Percentiles rank a stretch among this genome's conserved stretches.
These are phyloP conservation scores for Nemapogon koenigi DNA, from an alignment of 2,888 invertebrate species.

Conservation along the genomic window DNA sequence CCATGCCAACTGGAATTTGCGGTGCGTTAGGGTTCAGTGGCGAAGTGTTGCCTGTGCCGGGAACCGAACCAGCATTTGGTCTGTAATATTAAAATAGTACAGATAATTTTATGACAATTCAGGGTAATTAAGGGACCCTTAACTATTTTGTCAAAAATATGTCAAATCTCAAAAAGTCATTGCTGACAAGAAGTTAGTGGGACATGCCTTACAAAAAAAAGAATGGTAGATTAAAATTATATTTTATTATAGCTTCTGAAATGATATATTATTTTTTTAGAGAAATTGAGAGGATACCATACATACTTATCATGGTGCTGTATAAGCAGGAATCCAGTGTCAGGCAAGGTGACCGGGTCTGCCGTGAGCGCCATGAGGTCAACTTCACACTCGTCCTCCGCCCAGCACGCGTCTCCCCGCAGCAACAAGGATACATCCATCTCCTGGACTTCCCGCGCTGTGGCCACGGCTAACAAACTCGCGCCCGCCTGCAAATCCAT, in stretches of 20 bases:
- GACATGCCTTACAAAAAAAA: too few relatives aligned
- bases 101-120: too few relatives aligned
- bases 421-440: slow-evolving; percentile 94
- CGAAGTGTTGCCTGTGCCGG: slow-evolving; percentile 54
- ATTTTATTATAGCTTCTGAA: too few relatives aligned
- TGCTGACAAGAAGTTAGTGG: too few relatives aligned
- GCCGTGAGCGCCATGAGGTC: slow-evolving; percentile 86
- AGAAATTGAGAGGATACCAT: slow-evolving; percentile 13
- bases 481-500: slow-evolving; percentile 67
- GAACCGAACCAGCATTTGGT: slow-evolving; percentile 41
- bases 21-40: slow-evolving; percentile 71
- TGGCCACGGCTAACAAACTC: slow-evolving; percentile 89
- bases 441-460: slow-evolving; percentile 96
- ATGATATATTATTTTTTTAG: too few relatives aligned
- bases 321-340: slow-evolving; percentile 90
- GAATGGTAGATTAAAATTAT: too few relatives aligned
- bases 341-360: slow-evolving; percentile 76
- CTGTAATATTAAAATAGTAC: too few relatives aligned
- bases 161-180: too few relatives aligned
- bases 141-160: too few relatives aligned
- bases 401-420: slow-evolving; percentile 90
- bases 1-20: slow-evolving; percentile 71
- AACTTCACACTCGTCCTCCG: slow-evolving; percentile 96
- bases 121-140: too few relatives aligned
- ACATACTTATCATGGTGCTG: slow-evolving; percentile 70